Evolutionary conservation across 2,797 vertebrate species (phyloP), one percentile per base, ranked within the genome.

Genomic region (Spinus pinus): DNA sequence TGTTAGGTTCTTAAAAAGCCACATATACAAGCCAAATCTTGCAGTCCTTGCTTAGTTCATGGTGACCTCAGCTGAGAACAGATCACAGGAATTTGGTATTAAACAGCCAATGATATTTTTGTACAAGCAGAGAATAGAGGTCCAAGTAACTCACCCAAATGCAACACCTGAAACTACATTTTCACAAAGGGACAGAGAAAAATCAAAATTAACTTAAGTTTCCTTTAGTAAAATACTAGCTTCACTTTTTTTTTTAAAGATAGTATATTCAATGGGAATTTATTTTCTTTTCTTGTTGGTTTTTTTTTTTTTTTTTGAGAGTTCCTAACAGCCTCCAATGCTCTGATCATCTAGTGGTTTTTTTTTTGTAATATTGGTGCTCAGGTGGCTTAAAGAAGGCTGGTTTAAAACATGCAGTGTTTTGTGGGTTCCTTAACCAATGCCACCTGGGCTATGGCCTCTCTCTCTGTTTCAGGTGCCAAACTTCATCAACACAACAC

Each of bases 401-500:
- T 78, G 13, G 8, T 58, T 83, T 74, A 58, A 65, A 78, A 17
- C 19, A 22, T 20, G 15, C 17, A 25, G 7, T n/a, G 24, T 46
- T 69, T 66, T 2, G 22, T 25, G 28, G 7, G 16, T 56, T 93
- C 25, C 8, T 90, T 72, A 90, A 90, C 3, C 1, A 28, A 3
- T 64, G 8, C 8, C 44, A 85, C 37, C 64, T 95, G 70, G 53
- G 2, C 24, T n/a, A 0, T 7, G 33, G 5, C 51, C 19, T 24
- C 44, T 88, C 30, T 97, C 83, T 96, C 71, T 83, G 50, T 97
- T 96, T 86, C 97, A 99, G 99, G 98, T 99, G 85, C 99, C 99
- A 89, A 99, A 99, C 94, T 99, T 99, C 98, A 99, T 99, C 98
- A 99, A 99, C 98, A 99, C 98, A 85, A 99, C 99, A 1, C 98